Percentiles rank a stretch among this genome's conserved stretches.
phyloP scores from a whole-genome alignment of 2,797 vertebrate species.

The Pangasius larnaudii region DNA sequence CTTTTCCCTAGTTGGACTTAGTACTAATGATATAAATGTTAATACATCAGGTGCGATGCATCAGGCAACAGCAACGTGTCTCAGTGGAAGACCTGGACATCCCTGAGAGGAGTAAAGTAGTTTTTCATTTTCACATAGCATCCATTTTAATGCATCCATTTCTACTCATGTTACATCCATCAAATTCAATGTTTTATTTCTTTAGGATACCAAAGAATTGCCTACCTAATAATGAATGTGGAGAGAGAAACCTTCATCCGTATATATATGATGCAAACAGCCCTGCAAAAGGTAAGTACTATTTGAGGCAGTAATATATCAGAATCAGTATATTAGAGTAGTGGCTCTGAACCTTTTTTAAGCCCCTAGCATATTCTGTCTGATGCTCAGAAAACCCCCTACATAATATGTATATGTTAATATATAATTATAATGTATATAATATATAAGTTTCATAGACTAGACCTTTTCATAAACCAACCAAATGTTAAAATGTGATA shows the following conservation, averaged over 20 bases:
- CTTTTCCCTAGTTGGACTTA: too few species aligned
- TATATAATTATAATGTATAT: too few species aligned
- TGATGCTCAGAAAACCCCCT: too few species aligned
- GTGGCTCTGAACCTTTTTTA: too few species aligned
- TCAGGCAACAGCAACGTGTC: slow-evolving; percentile 35
- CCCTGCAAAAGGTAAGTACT: slow-evolving; percentile 67
- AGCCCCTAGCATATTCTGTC: too few species aligned
- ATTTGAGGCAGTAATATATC: background rate
- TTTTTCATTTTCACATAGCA: background rate
- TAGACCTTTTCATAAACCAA: too few species aligned
- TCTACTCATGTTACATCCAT: background rate
- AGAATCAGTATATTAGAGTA: background rate
- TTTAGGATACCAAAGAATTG: slow-evolving; percentile 59
- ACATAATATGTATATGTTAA: too few species aligned
- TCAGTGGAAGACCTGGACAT: background rate
- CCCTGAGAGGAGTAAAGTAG: slow-evolving; percentile 3
- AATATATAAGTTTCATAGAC: too few species aligned
- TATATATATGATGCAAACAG: slow-evolving; percentile 66
- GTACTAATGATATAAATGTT: background rate
- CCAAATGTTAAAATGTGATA: too few species aligned
- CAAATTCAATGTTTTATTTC: background rate
- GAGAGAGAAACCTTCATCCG: slow-evolving; percentile 60
- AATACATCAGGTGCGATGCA: slow-evolving; percentile 44
- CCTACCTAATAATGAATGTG: slow-evolving; percentile 56
- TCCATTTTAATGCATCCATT: background rate